phyloP scores from a whole-genome alignment of 2,888 invertebrate species.

The Hirtodrosophila trivittata region DNA sequence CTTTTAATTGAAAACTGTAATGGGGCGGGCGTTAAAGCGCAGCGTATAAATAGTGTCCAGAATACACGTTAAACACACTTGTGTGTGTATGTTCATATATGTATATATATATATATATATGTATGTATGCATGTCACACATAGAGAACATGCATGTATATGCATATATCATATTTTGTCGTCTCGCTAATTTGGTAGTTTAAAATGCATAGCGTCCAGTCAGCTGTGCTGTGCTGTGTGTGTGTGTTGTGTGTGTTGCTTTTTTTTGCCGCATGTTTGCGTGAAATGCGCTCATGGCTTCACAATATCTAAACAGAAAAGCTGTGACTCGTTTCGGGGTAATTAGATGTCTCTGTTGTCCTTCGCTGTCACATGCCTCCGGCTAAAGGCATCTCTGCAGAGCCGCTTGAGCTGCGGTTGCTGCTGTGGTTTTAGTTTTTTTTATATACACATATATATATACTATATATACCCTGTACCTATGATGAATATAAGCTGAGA shows the following conservation, averaged over 20 bases:
- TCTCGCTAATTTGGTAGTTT: conserved; percentile 57
- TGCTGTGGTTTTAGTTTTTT: conserved; percentile 11
- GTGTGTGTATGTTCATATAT: conserved; percentile 4
- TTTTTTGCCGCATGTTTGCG: conserved; percentile 34
- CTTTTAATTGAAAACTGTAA: conserved; percentile 60
- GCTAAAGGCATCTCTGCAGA: conserved; percentile 39
- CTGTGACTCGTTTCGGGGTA: conserved; percentile 42
- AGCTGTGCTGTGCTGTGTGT: conserved; percentile 26
- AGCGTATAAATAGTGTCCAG: conserved; percentile 5
- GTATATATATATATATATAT: not conserved
- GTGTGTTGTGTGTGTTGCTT: conserved; percentile 2
- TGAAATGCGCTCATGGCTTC: conserved; percentile 50
- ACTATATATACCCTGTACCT: conserved; percentile 4
- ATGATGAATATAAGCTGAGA: too few relatives aligned
- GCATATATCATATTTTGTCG: conserved; percentile 25
- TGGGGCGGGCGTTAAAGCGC: conserved; percentile 25
- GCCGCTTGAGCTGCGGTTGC: conserved; percentile 11
- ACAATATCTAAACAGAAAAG: conserved; percentile 55
- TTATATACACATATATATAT: not conserved
- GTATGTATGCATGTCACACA: not conserved
- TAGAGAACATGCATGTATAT: not conserved
- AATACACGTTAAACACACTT: conserved; percentile 13
- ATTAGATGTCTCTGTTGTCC: conserved; percentile 59
- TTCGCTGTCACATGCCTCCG: conserved; percentile 35
- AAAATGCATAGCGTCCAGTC: conserved; percentile 52